Percentiles rank a stretch among this genome's conserved stretches.
Conservation (phyloP, 2,113 vertebrate species). For the Ptilonorhynchus violaceus region DNA sequence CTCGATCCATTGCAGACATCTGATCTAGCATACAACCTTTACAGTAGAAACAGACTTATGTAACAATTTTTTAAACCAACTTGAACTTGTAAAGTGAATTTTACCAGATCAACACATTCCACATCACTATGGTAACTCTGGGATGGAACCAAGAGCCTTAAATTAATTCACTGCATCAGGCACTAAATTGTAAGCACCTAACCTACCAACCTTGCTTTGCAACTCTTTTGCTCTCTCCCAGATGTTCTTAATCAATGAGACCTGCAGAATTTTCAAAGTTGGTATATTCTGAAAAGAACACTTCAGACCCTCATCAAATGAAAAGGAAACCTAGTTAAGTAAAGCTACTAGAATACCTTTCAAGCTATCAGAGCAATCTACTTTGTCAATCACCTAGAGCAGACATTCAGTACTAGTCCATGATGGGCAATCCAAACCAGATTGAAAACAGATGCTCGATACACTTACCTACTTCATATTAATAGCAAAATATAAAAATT, state of each 20-base stretch:
- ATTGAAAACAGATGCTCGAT: neutral
- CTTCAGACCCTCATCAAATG: neutral
- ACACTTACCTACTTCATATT: neutral
- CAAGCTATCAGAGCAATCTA: neutral
- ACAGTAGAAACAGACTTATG: neutral
- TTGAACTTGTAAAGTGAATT: neutral
- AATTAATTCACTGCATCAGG: neutral
- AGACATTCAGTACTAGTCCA: neutral
- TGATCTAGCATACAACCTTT: neutral
- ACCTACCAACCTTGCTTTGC: neutral
- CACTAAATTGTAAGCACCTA: neutral
- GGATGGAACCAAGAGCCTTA: neutral
- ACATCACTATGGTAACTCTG: neutral
- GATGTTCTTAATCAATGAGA: neutral
- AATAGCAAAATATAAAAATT: neutral
- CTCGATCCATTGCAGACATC: neutral
- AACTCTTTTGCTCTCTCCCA: neutral
- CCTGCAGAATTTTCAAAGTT: neutral
- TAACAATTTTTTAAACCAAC: neutral
- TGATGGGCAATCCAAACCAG: neutral
- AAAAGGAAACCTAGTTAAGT: neutral
- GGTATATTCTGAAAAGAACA: neutral
- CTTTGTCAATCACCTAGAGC: neutral
- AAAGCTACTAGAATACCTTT: neutral
- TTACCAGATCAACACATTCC: neutral